Evolutionary conservation across 53 echinoderm and acorn worm species (phyloP).

Genomic region (Luidia sarsii): DNA sequence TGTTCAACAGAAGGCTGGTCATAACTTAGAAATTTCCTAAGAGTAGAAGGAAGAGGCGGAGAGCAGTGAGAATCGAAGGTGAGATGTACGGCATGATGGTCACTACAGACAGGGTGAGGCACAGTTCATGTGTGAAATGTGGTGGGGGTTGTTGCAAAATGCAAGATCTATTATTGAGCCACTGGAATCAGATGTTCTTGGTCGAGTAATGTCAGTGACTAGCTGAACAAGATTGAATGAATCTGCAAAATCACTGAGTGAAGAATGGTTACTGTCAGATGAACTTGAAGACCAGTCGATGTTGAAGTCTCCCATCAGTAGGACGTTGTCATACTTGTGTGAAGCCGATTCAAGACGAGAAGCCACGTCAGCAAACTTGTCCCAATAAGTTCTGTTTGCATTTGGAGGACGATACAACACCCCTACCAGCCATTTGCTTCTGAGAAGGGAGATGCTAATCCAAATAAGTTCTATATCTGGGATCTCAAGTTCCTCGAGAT

Average conservation of each 20-base stretch:
- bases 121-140: not conserved
- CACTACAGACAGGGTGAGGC: constrained; percentile 28
- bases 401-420: no score
- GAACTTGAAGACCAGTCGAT: no score
- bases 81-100: constrained; percentile 30
- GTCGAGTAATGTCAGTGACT: constrained; percentile 8
- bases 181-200: not conserved
- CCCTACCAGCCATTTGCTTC: no score
- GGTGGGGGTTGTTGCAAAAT: constrained; percentile 13
- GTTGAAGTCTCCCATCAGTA: no score
- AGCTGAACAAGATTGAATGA: constrained; percentile 24
- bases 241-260: no score
- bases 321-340: no score
- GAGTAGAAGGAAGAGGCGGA: constrained; percentile 3
- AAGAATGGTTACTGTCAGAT: no score
- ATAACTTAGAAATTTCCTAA: constrained; percentile 25
- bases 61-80: not conserved
- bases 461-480: not conserved
- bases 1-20: not conserved
- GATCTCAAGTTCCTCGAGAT: not conserved
- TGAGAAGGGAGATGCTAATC: not conserved
- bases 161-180: constrained; percentile 21
- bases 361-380: no score
- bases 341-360: no score
- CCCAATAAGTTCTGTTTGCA: no score